Evolutionary conservation across 2,888 invertebrate genomes (phyloP), one percentile per base, ranked within the genome.

Genomic region (Agrotis ipsilon): DNA sequence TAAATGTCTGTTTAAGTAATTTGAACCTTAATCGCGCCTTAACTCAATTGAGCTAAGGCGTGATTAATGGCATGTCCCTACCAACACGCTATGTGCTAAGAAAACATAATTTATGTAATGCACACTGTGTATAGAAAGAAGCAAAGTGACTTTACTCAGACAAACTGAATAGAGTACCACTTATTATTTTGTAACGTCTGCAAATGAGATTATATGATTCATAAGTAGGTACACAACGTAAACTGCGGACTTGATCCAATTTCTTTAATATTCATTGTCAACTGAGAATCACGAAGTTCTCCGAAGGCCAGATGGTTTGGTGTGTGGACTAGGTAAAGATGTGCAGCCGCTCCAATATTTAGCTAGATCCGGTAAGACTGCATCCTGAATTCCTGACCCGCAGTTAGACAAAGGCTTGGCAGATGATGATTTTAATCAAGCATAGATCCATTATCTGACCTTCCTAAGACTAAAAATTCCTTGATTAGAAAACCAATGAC

Each of bases 181-280:
- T 65, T 60, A 70, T 61, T 75, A 68, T 82, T 81, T 73, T 75
- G 86, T 81, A 85, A 84, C 76, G 54, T 80, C 82, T 70, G 63
- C 60, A 67, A 72, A 61, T 63, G 70, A 74, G 59, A 74, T 74
- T 60, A 70, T 24, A n/a, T 83, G 81, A 81, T 77, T 80, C 80
- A 82, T 55, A 49, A 52, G 18, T 48, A 58, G n/a, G 14, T 14
- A 54, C 18, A 46, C 59, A 43, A 64, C n/a, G 11, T 32, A 32
- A 46, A 75, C 49, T 54, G 45, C 2, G 19, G 51, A 75, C 60
- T 68, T 57, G 18, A 58, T 21, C 32, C n/a, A 66, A 21, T 59
- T 43, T 55, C 0, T 0, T 39, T 54, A 5, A 18, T 21, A 4
- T 39, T 9, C 39, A 11, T 39, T 11, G 39, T 39, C 9, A 39